Evolutionary conservation across 2,113 vertebrate genomes (phyloP).

Genomic region (Dasyornis broadbenti): DNA sequence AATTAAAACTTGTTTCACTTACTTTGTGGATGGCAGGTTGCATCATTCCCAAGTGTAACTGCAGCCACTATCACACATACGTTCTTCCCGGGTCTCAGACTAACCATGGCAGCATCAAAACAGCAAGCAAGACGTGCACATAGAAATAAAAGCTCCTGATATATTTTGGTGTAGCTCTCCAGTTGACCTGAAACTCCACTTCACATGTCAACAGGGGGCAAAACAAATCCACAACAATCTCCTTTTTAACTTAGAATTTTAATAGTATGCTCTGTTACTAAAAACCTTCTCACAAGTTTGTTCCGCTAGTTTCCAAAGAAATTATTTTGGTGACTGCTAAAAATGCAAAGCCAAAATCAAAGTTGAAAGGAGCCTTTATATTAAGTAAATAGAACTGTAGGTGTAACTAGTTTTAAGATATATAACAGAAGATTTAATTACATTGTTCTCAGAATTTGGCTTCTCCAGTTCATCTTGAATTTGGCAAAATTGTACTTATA

Average conservation of each 20-base stretch:
- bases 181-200: background rate
- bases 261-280: background rate
- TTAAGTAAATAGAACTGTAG: background rate
- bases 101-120: background rate
- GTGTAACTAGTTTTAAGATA: background rate
- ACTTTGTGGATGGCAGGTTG: background rate
- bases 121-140: background rate
- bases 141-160: background rate
- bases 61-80: background rate
- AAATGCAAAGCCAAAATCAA: background rate
- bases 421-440: background rate
- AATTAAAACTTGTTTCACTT: background rate
- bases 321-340: background rate
- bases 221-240: background rate
- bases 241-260: background rate
- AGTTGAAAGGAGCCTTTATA: background rate
- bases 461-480: background rate
- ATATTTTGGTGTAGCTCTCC: background rate
- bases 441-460: background rate
- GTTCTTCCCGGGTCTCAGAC: background rate
- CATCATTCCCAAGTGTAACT: background rate
- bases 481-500: background rate
- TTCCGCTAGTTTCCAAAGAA: background rate
- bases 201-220: background rate
- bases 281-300: background rate